Evolutionary conservation across 2,888 invertebrate genomes (phyloP).

Genomic region (Drosophila anceps): DNA sequence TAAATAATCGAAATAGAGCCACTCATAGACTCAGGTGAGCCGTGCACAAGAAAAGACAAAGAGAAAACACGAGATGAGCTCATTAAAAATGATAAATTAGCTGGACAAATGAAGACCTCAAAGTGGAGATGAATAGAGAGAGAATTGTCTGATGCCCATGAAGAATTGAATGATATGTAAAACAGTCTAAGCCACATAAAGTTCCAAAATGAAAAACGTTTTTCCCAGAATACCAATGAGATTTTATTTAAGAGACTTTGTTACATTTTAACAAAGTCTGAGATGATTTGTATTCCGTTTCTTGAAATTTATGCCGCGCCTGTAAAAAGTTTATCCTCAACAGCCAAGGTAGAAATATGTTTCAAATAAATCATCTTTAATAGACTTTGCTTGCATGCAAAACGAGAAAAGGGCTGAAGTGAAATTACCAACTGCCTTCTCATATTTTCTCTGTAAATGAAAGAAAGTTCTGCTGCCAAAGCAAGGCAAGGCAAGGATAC

Average conservation of each 20-base stretch:
- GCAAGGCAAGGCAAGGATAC: background rate
- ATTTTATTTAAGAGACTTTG: slow-evolving; percentile 14
- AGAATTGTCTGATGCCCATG: background rate
- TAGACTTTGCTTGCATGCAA: slow-evolving; percentile 33
- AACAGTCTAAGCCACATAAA: slow-evolving; percentile 5
- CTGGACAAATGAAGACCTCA: slow-evolving; percentile 12
- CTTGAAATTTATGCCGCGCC: slow-evolving; percentile 19
- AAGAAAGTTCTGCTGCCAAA: slow-evolving; percentile 26
- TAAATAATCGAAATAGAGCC: slow-evolving; percentile 14
- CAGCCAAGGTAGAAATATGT: slow-evolving; percentile 18
- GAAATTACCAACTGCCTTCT: slow-evolving; percentile 24
- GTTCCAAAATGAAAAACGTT: slow-evolving; percentile 7
- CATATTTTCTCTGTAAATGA: slow-evolving; percentile 35
- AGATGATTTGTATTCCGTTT: slow-evolving; percentile 41
- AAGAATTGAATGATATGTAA: slow-evolving; percentile 6
- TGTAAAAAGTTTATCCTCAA: slow-evolving; percentile 27
- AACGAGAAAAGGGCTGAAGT: slow-evolving; percentile 16
- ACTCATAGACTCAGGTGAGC: slow-evolving; percentile 4
- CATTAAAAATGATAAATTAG: slow-evolving; percentile 50
- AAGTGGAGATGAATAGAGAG: background rate
- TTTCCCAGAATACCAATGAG: background rate
- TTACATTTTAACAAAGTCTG: slow-evolving; percentile 15
- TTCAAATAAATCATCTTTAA: slow-evolving; percentile 51
- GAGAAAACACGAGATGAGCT: slow-evolving; percentile 6
- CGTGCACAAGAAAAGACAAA: background rate